Conservation (phyloP, 2,888 invertebrate species). For the Odontothrips loti region DNA sequence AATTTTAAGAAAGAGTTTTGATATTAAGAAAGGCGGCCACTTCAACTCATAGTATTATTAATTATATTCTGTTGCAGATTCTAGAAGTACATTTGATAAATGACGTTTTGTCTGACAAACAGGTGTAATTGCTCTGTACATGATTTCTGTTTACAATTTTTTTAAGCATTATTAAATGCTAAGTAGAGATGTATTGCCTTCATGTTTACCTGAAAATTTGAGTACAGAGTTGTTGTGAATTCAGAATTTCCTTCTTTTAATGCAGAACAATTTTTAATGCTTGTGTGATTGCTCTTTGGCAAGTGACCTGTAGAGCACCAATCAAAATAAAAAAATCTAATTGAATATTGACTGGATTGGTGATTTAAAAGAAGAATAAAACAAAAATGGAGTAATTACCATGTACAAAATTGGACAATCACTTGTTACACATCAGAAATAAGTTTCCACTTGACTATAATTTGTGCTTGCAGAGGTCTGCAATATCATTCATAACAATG, state of each 20-base stretch:
- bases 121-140: neutral
- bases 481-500: too few species aligned
- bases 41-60: slow-evolving; percentile 12
- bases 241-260: neutral
- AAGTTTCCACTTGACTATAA: neutral
- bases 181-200: neutral
- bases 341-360: neutral
- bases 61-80: neutral
- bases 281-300: neutral
- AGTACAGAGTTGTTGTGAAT: neutral
- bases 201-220: neutral
- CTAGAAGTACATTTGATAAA: neutral
- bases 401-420: too few species aligned
- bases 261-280: too few species aligned
- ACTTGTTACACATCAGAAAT: neutral
- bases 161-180: too few species aligned
- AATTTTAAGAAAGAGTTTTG: neutral
- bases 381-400: neutral
- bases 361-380: neutral
- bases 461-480: neutral
- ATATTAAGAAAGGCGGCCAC: neutral
- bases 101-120: neutral
- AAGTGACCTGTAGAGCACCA: neutral
- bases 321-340: neutral
- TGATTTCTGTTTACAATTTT: neutral